Base-by-base conservation (phyloP, 2,113 vertebrate genomes). In the Columbina picui region DNA sequence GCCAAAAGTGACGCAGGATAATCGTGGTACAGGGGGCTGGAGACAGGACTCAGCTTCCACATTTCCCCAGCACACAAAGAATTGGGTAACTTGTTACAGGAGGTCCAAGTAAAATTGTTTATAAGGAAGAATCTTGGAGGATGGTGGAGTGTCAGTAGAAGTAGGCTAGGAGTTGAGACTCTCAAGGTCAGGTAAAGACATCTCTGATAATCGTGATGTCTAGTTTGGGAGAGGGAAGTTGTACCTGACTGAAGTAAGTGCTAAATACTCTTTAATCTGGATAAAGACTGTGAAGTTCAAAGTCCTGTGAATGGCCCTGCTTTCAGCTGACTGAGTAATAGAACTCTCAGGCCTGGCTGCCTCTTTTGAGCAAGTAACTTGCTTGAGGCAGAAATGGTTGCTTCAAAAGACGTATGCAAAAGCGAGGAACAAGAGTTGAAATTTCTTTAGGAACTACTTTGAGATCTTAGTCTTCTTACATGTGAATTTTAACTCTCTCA, bases 71-170 rank as follows among this genome's bases (percentile, higher is more conserved):
- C 15, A 30, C 11, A 2, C 39, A 12, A 61, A 47, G 36, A 25
- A 76, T 34, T 25, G 20, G 23, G 3, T n/a, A 43, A 32, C 11
- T 63, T 34, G 1, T 41, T 71, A 50, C 53, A 68, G 29, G 7
- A 63, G 12, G 19, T 11, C 38, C 63, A 83, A 53, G 39, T 43
- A 63, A 65, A 60, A 26, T 21, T 19, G 34, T 45, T 75, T 67
- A 32, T 29, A 34, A 47, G 27, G 30, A 17, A 57, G 32, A 71
- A 27, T 47, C 27, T n/a, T 43, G 57, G 23, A 60, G 17, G 9
- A n/a, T 0, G 0, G 7, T 56, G 29, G 55, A 49, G 18, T 27
- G 53, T 69, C 43, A 57, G 32, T 53, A 55, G 49, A 55, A 55
- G 39, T 10, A 47, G 13, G 22, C 39, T n/a, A 57, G 27, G 26